Conservation (phyloP, 1,140 invertebrate genomes). For the Bombus haemorrhoidalis region DNA sequence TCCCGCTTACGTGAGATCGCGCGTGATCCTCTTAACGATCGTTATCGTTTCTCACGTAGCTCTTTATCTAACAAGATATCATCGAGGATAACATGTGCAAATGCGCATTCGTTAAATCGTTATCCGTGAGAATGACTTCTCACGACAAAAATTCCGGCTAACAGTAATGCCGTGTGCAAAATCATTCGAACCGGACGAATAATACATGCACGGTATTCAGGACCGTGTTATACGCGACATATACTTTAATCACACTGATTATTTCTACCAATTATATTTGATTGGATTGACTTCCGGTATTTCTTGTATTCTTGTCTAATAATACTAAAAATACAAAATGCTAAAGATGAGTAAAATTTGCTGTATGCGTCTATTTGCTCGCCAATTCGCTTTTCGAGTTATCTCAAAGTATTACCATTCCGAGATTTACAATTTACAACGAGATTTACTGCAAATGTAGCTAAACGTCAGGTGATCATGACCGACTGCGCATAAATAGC, state of each 20-base stretch:
- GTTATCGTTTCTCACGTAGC: slow-evolving; percentile 30
- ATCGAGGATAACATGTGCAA: slow-evolving; percentile 61
- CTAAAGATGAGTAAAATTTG: not conserved
- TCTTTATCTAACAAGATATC: slow-evolving; percentile 52
- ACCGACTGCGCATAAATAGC: not conserved
- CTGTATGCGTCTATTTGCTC: not conserved
- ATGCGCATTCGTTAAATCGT: slow-evolving; percentile 18
- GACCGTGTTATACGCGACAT: not conserved
- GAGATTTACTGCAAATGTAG: too few relatives aligned
- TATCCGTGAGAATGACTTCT: not conserved
- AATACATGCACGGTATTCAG: not conserved
- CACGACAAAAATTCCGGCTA: too few relatives aligned
- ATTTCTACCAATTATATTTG: not conserved
- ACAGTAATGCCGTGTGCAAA: slow-evolving; percentile 57
- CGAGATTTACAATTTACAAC: too few relatives aligned
- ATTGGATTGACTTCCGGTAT: too few relatives aligned
- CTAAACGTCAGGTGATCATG: not conserved
- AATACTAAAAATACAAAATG: not conserved
- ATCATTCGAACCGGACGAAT: not conserved
- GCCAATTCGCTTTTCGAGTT: too few relatives aligned
- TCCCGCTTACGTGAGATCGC: slow-evolving; percentile 8
- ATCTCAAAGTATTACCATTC: too few relatives aligned
- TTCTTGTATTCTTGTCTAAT: not conserved
- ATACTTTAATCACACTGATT: not conserved
- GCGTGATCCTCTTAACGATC: slow-evolving; percentile 14